Evolutionary conservation across 2,113 vertebrate genomes (phyloP).

Genomic region (Tursiops truncatus): DNA sequence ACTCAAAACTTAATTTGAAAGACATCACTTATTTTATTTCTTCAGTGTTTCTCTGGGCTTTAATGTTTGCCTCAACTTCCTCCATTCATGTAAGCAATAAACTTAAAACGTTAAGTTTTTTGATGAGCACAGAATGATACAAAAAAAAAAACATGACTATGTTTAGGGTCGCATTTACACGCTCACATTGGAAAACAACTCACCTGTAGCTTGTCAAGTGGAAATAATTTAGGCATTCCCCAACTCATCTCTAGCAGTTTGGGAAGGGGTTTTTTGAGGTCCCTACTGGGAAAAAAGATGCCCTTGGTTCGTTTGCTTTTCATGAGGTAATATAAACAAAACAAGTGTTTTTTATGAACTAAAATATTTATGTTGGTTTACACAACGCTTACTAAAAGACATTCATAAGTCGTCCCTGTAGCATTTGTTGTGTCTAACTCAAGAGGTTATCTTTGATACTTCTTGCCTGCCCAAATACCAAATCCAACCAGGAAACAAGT

Average conservation of each 20-base stretch:
- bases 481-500: neutral
- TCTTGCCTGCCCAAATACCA: neutral
- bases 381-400: neutral
- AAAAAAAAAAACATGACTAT: neutral
- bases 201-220: neutral
- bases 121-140: constrained; percentile 68
- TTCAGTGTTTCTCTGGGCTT: neutral
- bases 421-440: neutral
- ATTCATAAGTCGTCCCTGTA: neutral
- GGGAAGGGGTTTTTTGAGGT: neutral
- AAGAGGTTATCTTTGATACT: neutral
- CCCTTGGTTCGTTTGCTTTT: neutral
- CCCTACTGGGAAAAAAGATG: neutral
- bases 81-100: neutral
- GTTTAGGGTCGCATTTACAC: constrained; percentile 64
- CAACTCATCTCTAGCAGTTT: neutral
- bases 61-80: constrained; percentile 1
- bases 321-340: neutral
- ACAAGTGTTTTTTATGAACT: neutral
- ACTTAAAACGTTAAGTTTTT: constrained; percentile 72
- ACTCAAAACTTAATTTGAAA: neutral
- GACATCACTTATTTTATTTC: neutral
- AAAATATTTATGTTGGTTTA: neutral
- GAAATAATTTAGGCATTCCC: neutral
- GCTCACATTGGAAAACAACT: neutral